Base-by-base conservation (phyloP, 2,888 invertebrate species). In the Sepiola atlantica region DNA sequence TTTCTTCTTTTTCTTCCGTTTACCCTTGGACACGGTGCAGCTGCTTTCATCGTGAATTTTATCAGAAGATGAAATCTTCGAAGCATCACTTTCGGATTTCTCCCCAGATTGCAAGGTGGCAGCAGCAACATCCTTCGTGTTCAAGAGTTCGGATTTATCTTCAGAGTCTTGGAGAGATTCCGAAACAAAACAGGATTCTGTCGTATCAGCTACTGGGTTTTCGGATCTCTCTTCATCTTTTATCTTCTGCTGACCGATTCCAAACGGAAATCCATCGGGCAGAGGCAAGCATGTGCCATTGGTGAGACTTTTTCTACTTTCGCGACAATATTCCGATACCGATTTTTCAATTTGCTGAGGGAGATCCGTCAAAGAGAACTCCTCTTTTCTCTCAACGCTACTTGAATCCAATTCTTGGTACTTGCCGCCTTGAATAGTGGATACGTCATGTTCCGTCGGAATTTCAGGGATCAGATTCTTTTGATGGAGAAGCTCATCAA, bases 1-100 rank as follows among this genome's bases (percentile, higher is more conserved):
- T 55, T 55, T 92, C 92, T 92, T 45, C 55, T 92, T 92, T 55
- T 92, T 92, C 55, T 92, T 92, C 92, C 55, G n/a, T 54, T 92
- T 92, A 28, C 1, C 32, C 92, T 21, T 32, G 32, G n/a, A n/a
- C n/a, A 32, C 2, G n/a, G 77, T 6, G 12, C n/a, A n/a, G 16
- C 16, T 18, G 14, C n/a, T 77, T 32, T 77, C 77, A 10, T 77
- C n/a, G n/a, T 77, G 16, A 77, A 14, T 32, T 32, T 77, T 77
- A 14, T 16, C 77, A 14, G n/a, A 77, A 77, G n/a, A 16, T 77
- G 77, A 32, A 77, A 32, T 32, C 14, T 77, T 32, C 16, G 77
- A 21, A 12, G n/a, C n/a, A 16, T 14, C 16, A n/a, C 32, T 24
- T 57, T 57, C 16, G 3, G 1, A 16, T n/a, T 32, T 32, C 3